Percentiles rank a stretch among this genome's conserved stretches.
Conservation (phyloP, 2,797 vertebrate genomes). For the Vespertilio murinus region DNA sequence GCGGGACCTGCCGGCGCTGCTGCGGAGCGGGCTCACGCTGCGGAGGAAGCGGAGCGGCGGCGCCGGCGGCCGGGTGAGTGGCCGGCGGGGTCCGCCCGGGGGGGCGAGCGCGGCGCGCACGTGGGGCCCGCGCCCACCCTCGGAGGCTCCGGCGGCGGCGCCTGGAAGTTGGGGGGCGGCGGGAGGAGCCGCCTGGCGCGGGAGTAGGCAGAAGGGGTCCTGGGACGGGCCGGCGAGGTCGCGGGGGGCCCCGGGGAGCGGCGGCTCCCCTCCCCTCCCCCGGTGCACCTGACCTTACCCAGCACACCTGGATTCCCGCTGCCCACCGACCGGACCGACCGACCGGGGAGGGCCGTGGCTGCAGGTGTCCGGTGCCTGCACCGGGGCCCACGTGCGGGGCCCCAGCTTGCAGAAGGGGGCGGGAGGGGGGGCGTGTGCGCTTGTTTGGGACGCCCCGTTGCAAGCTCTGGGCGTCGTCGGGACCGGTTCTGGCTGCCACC, state of each 20-base stretch:
- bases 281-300: constrained; percentile 1
- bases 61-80: constrained; percentile 82
- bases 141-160: neutral
- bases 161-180: constrained; percentile 56
- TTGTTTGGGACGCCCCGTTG: neutral
- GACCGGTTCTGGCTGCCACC: neutral
- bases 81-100: neutral
- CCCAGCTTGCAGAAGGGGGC: neutral
- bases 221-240: neutral
- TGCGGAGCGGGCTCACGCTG: constrained; percentile 86
- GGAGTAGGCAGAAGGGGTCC: neutral
- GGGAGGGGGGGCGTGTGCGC: neutral
- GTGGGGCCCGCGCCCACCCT: constrained; percentile 37
- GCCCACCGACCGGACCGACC: neutral
- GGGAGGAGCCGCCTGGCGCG: neutral
- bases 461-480: neutral
- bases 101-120: constrained; percentile 1
- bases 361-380: constrained; percentile 61
- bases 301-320: neutral
- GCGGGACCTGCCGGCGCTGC: constrained; percentile 84
- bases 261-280: neutral
- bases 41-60: constrained; percentile 83
- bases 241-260: neutral
- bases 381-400: neutral
- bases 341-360: neutral